A percentile compares a stretch with the other conserved stretches of the same genome.
Conservation (phyloP, 2,888 invertebrate species). For the Mesorhabditis belari region DNA sequence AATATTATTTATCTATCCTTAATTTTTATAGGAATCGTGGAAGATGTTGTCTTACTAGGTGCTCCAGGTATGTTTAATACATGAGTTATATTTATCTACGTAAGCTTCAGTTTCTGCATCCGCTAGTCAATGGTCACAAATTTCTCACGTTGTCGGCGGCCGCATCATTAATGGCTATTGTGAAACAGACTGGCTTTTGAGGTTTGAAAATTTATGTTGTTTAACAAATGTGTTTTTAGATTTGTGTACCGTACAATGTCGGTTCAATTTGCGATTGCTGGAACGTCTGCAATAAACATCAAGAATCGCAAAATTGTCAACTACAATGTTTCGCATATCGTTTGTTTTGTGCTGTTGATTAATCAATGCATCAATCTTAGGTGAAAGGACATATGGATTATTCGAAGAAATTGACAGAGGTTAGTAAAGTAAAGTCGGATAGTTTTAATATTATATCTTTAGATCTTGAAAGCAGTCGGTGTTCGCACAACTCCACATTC, state of each 20-base stretch:
- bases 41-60: conserved; percentile 65
- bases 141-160: conserved; percentile 62
- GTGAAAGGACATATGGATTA: conserved; percentile 51
- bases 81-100: too few species aligned
- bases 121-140: conserved; percentile 59
- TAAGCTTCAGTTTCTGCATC: conserved; percentile 62
- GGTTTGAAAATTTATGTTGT: conserved; percentile 38
- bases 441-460: background rate
- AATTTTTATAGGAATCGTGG: conserved; percentile 61
- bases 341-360: conserved; percentile 33
- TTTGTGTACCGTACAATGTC: conserved; percentile 66
- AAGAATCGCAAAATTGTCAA: conserved; percentile 61
- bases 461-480: conserved; percentile 40
- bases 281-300: conserved; percentile 60
- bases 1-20: background rate
- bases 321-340: conserved; percentile 62
- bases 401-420: conserved; percentile 44
- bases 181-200: conserved; percentile 65
- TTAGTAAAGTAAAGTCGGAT: conserved; percentile 4
- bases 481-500: conserved; percentile 25
- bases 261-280: conserved; percentile 63
- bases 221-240: conserved; percentile 12
- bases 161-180: conserved; percentile 66
- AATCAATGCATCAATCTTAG: conserved; percentile 12
- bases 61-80: too few species aligned